A percentile compares a stretch with the other conserved stretches of the same genome.
Conservation (phyloP, 1,140 invertebrate genomes). For the Sarcophaga bullata region DNA sequence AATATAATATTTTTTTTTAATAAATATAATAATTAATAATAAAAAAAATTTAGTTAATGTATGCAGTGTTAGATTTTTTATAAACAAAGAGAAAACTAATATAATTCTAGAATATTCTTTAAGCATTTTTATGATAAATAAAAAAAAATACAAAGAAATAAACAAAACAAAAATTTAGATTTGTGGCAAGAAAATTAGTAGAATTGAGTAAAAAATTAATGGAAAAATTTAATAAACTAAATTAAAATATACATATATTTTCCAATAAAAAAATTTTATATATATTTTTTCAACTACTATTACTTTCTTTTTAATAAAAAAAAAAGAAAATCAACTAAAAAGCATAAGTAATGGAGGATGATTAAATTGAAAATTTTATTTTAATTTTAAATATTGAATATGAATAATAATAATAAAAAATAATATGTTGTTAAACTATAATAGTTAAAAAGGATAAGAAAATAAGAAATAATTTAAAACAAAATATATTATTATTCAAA, state of each 20-base stretch:
- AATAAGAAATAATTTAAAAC: background rate
- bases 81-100: background rate
- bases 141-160: background rate
- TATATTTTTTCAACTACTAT: background rate
- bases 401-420: background rate
- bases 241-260: slow-evolving; percentile 1
- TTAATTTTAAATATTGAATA: no score
- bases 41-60: background rate
- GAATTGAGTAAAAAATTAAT: background rate
- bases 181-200: slow-evolving; percentile 2
- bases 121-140: background rate
- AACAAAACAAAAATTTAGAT: background rate
- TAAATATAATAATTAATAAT: background rate
- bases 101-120: background rate
- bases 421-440: slow-evolving; percentile 7
- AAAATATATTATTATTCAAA: no score
- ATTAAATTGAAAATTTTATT: no score
- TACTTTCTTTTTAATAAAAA: background rate
- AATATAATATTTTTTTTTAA: no score
- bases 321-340: no score
- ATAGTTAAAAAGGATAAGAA: background rate
- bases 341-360: no score
- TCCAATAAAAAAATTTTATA: background rate
- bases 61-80: slow-evolving; percentile 18
- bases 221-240: background rate